Base-by-base conservation (phyloP, 2,888 invertebrate species). In the Chloroclysta siterata region DNA sequence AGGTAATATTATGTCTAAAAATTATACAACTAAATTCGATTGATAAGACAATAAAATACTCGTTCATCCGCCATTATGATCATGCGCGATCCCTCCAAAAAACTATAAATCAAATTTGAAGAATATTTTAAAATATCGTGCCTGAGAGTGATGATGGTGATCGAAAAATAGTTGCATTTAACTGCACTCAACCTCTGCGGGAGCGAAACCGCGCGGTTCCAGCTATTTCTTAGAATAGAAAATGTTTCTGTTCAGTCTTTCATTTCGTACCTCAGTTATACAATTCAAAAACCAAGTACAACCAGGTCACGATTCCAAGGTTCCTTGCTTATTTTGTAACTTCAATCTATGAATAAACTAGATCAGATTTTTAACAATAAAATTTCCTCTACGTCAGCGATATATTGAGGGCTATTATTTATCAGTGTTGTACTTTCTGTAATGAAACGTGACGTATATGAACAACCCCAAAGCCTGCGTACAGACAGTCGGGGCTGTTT, bases 401-500 rank as follows among this genome's bases (percentile, higher is more conserved):
- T 66, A 65, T 60, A 60, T 65, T 50, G 48, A 53, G 53, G 57
- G 50, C 39, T 60, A 60, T 65, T 53, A 65, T 60, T 65, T 66
- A 70, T 63, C 65, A 68, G 60, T 67, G 69, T 57, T 57, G 71
- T 67, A 59, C 46, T 52, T 55, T 56, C 59, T 60, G 51, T 65
- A 54, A 60, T 64, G 51, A 66, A 66, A 71, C 70, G 73, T 72
- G 73, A 68, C 68, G 69, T 70, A 78, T 77, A 75, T 75, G 75
- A 76, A 71, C 84, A 87, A 81, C 88, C 88, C 88, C 85, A 82
- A 76, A 79, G 71, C 76, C 75, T 74, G 65, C 71, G 69, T 78
- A 73, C 63, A 77, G 77, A 73, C 74, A 76, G 76, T 75, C 85
- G 80, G 85, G 87, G 83, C 83, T 87, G 90, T 92, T 91, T 92